Percentiles rank a stretch among this genome's conserved stretches.
phyloP scores from a whole-genome alignment of 2,888 invertebrate genomes.

The Ptychoptera contaminata region DNA sequence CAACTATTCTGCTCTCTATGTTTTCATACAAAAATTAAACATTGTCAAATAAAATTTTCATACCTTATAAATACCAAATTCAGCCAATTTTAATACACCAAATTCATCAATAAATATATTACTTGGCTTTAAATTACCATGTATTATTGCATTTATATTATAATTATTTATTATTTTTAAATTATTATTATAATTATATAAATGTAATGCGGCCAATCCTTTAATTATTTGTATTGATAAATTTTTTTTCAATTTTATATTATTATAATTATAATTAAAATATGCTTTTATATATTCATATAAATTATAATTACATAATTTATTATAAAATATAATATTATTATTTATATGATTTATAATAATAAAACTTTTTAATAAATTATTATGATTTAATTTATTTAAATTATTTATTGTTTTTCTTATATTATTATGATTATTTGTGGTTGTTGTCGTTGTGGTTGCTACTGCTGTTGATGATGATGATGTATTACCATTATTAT shows the following conservation, averaged over 20 bases:
- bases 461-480: no score
- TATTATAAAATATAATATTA: conserved; percentile 17
- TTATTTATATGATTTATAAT: no score
- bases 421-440: conserved; percentile 7
- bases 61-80: conserved; percentile 30
- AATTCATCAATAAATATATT: conserved; percentile 28
- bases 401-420: conserved; percentile 6
- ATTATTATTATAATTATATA: conserved; percentile 15
- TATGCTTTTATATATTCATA: conserved; percentile 22
- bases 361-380: conserved; percentile 4
- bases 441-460: no score
- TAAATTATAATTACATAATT: conserved; percentile 28
- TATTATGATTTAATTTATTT: conserved; percentile 6
- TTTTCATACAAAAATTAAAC: neutral
- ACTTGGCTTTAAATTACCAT: conserved; percentile 32
- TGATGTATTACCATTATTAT: no score
- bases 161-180: no score
- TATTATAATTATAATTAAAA: conserved; percentile 5
- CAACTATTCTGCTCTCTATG: neutral
- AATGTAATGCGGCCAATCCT: conserved; percentile 25
- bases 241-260: conserved; percentile 3
- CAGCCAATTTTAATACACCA: conserved; percentile 26
- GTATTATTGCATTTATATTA: conserved; percentile 17
- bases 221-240: conserved; percentile 12
- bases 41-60: neutral